Percentiles rank a stretch among this genome's conserved stretches.
Evolutionary conservation across 1,140 invertebrate species (phyloP).

Genomic region (Manduca sexta): DNA sequence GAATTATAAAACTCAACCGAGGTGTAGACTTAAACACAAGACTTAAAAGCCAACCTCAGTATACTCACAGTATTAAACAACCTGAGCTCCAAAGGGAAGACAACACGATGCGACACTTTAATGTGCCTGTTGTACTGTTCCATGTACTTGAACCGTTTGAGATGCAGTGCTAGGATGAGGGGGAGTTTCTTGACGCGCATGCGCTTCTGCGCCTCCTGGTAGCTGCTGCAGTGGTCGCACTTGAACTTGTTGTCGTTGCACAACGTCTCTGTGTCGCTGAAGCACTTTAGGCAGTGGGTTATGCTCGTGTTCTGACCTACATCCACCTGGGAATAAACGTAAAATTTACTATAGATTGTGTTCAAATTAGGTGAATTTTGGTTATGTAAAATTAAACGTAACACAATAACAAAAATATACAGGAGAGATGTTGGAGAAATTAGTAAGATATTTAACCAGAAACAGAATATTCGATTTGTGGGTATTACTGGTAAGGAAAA

Average conservation of each 20-base stretch:
- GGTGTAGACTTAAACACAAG: too few relatives aligned
- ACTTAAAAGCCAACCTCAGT: too few relatives aligned
- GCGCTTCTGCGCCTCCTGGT: constrained; percentile 98
- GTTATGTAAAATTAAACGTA: too few relatives aligned
- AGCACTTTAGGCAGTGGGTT: constrained; percentile 97
- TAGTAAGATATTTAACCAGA: too few relatives aligned
- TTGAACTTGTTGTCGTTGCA: constrained; percentile 99
- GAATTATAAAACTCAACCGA: too few relatives aligned
- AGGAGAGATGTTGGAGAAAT: too few relatives aligned
- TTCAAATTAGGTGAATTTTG: too few relatives aligned
- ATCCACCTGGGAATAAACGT: constrained; percentile 85
- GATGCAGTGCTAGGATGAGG: constrained; percentile 96
- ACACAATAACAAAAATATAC: too few relatives aligned
- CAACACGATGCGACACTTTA: constrained; percentile 98
- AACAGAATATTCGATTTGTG: too few relatives aligned
- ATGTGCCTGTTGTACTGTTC: constrained; percentile 99
- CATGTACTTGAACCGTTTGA: constrained; percentile 99
- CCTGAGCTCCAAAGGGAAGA: constrained; percentile 97
- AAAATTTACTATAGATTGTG: neutral
- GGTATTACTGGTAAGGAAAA: too few relatives aligned
- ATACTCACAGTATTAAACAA: constrained; percentile 96
- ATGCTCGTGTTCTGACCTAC: constrained; percentile 99
- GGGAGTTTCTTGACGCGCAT: constrained; percentile 99
- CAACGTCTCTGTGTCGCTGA: constrained; percentile 99
- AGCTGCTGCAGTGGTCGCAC: constrained; percentile 99